Percentiles rank a stretch among this genome's conserved stretches.
These are phyloP conservation scores for Athetis lepigone DNA, from an alignment of 2,888 invertebrate species.

Conservation along the genomic window DNA sequence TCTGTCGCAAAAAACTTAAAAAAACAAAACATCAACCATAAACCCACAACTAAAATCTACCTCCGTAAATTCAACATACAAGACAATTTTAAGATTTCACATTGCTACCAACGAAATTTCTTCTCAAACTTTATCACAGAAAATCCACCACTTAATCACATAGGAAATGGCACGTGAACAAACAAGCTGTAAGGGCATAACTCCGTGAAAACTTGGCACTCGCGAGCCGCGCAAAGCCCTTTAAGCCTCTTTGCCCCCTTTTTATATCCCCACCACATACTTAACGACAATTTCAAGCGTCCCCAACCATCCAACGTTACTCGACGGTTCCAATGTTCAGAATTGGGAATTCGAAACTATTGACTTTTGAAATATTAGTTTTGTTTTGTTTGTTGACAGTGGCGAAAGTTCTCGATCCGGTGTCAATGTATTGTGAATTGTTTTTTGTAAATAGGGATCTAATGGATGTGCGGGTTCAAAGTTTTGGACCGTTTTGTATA, in stretches of 20 bases:
- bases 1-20: no score
- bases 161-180: slow-evolving; percentile 81
- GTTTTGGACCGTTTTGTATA: not conserved
- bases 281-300: slow-evolving; percentile 84
- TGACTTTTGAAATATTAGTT: slow-evolving; percentile 65
- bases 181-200: slow-evolving; percentile 80
- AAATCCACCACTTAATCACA: slow-evolving; percentile 83
- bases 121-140: slow-evolving; percentile 68
- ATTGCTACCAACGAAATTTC: slow-evolving; percentile 36
- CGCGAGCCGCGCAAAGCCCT: slow-evolving; percentile 80
- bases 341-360: slow-evolving; percentile 63
- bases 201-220: slow-evolving; percentile 80
- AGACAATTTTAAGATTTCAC: slow-evolving; percentile 37
- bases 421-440: slow-evolving; percentile 49
- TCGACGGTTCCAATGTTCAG: slow-evolving; percentile 56
- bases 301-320: slow-evolving; percentile 76
- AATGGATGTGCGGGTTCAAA: slow-evolving; percentile 19
- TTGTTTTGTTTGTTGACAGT: slow-evolving; percentile 59
- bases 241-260: slow-evolving; percentile 85
- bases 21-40: no score
- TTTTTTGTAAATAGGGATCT: slow-evolving; percentile 36
- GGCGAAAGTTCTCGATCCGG: slow-evolving; percentile 51
- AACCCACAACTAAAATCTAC: not conserved
- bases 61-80: slow-evolving; percentile 2
- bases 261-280: slow-evolving; percentile 86